phyloP scores from a whole-genome alignment of 2,113 vertebrate species.

The Bubo bubo region DNA sequence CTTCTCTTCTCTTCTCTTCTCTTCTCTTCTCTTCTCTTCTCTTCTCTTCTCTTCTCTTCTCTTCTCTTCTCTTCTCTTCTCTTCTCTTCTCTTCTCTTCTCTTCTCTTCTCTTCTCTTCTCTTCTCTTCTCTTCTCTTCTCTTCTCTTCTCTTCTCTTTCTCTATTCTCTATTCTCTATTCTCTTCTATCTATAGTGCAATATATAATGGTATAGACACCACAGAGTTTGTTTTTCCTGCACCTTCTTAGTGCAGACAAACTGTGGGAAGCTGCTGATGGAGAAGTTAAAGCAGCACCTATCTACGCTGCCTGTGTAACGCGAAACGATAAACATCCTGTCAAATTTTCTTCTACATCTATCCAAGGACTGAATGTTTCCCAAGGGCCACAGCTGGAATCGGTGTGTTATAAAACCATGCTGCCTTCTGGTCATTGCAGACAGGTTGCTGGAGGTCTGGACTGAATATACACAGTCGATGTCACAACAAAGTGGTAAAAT shows the following conservation, averaged over 20 bases:
- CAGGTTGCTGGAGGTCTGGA: not conserved
- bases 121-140: no score
- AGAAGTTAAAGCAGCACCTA: not conserved
- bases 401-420: not conserved
- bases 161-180: not conserved
- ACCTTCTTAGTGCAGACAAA: not conserved
- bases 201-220: not conserved
- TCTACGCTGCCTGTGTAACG: fast-evolving
- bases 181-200: no score
- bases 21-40: no score
- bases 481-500: not conserved
- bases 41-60: no score
- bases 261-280: not conserved
- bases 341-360: not conserved
- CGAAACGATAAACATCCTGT: fast-evolving
- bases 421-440: not conserved
- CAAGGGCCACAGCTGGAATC: not conserved
- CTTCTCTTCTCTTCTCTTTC: no score
- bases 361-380: not conserved
- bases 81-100: no score
- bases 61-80: no score
- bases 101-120: no score
- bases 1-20: no score
- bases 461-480: fast-evolving
- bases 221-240: not conserved